Base-by-base conservation (phyloP, 1,140 invertebrate species). In the Penaeus vannamei region DNA sequence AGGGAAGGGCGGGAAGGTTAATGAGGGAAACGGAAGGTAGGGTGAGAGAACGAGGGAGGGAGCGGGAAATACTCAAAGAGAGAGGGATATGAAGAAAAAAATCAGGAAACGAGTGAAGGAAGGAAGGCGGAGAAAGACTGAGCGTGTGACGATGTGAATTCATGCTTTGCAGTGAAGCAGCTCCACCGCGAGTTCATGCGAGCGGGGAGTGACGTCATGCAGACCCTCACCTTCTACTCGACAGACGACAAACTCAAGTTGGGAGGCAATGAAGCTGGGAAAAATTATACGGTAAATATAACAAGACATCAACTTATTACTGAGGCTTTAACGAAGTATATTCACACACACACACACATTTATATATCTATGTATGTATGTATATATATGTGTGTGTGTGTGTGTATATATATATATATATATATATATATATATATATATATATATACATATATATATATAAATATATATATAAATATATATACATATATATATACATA, bases 171-270 rank as follows among this genome's bases (percentile, higher is more conserved):
- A 93, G 93, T 93, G 26, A 69, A 84, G 8, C 92, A 92, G 64
- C 86, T 93, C 14, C 92, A 93, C 79, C 82, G 93, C 19, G 93
- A 93, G 88, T 93, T 93, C 77, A 83, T 93, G 29, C 69, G 93
- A 29, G 93, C 93, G 19, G 93, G 93, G n/a, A 90, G 93, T 29
- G 93, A 93, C 86, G 92, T 93, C 14, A 92, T 93, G 91, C 93
- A 93, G 69, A 92, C 93, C 0, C 92, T 93, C 69, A 93, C 93
- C 17, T 93, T 93, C 88, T 93, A 93, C 85, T 92, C 92, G 19
- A 92, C 91, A 83, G 93, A 93, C 83, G 93, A 93, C 86, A 93
- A 93, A 88, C 90, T 93, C 19, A 90, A 92, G 22, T 93, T 93
- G 77, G 83, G 93, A 62, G 93, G 93, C 7, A 92, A 93, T 79